Base-by-base conservation (phyloP, 2,113 vertebrate species). In the Dicaeum eximium region DNA sequence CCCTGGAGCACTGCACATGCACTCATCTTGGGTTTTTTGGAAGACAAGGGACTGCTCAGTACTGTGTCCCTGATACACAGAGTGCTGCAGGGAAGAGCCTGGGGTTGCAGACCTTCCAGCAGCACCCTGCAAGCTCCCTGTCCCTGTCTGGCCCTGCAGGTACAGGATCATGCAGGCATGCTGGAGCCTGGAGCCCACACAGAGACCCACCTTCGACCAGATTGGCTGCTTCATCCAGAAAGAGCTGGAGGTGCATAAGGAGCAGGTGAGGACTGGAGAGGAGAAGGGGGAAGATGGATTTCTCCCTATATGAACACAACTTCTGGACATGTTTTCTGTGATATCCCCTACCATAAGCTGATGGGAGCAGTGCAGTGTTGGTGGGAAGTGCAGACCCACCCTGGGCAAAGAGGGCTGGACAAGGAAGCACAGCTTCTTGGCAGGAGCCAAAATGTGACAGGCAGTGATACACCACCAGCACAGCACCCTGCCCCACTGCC, bases 151-250 rank as follows among this genome's bases (percentile, higher is more conserved):
- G 21, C 42, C 79, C 57, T 84, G 65, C 96, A 99, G 99, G 96
- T 99, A 99, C 54, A 94, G 73, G 48, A 98, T 99, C 94, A 99
- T 99, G 99, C 98, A 98, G 90, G 98, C 98, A 7, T 99, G 99
- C 96, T 99, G 99, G 99, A 98, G 98, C 89, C 97, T 99, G 97
- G 98, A 99, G 92, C 98, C 99, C 5, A 99, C 98, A 1, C 92
- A 74, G 33, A 98, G 99, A 57, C 99, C 99, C 0, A 99, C 98
- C 9, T 99, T 99, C 15, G 97, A 97, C 89, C 98, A 99, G 97
- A 99, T 99, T 66, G 64, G 96, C 51, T 98, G 97, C 90, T 97
- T 99, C 94, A 98, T 99, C 47, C 97, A 98, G 94, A 98, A 98
- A 57, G 98, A 99, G 73, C 97, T 98, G 42, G 98, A 95, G 20